Percentiles rank a stretch among this genome's conserved stretches.
phyloP scores from a whole-genome alignment of 2,888 invertebrate species.

The Leucophenga maculata region DNA sequence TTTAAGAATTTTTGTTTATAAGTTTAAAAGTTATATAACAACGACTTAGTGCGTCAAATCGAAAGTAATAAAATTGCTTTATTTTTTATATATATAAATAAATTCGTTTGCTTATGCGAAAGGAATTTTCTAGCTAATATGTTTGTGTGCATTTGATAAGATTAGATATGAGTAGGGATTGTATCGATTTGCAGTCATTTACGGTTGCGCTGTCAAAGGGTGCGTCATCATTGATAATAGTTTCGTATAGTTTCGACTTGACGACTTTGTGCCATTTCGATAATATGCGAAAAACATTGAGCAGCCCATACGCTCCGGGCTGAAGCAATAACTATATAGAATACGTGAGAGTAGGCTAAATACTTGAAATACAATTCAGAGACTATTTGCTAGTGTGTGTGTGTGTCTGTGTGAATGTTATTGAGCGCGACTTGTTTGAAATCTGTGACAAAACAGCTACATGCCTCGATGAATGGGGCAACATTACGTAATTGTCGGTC shows the following conservation, averaged over 20 bases:
- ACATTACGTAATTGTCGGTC: slow-evolving; percentile 15
- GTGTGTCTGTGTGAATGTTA: slow-evolving; percentile 17
- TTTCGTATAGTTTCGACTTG: too few relatives aligned
- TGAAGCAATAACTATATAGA: not conserved
- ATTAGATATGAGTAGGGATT: not conserved
- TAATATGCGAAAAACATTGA: slow-evolving; percentile 9
- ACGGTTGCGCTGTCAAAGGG: not conserved
- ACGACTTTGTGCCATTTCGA: not conserved
- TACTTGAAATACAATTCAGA: slow-evolving; percentile 1
- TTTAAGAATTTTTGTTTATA: not conserved
- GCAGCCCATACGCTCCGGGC: not conserved
- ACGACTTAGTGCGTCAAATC: not conserved
- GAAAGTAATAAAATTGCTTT: not conserved
- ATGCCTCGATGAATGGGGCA: not conserved
- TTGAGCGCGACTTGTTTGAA: slow-evolving; percentile 18
- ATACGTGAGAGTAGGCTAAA: not conserved
- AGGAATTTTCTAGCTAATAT: not conserved
- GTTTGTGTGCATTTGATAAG: slow-evolving; percentile 9
- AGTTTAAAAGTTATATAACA: not conserved
- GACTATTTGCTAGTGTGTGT: not conserved
- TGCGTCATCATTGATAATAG: not conserved
- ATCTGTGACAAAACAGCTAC: not conserved
- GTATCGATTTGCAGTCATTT: slow-evolving; percentile 1
- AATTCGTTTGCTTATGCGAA: not conserved
- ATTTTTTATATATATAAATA: not conserved